These are phyloP conservation scores for Apeira syringaria DNA, from an alignment of 2,888 invertebrate genomes.

Conservation along the genomic window DNA sequence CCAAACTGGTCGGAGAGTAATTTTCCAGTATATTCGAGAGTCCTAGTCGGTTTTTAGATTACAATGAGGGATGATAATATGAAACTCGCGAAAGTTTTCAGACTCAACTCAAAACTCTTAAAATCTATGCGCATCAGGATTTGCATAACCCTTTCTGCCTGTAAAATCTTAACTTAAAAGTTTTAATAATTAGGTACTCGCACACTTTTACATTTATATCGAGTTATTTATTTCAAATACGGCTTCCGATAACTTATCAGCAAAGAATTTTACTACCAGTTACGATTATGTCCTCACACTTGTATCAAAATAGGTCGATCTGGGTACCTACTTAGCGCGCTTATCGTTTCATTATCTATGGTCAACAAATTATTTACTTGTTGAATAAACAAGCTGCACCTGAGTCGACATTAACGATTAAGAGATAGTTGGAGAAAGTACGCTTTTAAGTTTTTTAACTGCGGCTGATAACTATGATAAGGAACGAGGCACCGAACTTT, in stretches of 20 bases:
- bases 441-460: constrained; percentile 7
- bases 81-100: too few relatives aligned
- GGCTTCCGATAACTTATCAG: constrained; percentile 52
- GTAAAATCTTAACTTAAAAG: too few relatives aligned
- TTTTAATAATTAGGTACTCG: too few relatives aligned
- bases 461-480: too few relatives aligned
- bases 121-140: too few relatives aligned
- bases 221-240: constrained; percentile 37
- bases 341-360: constrained; percentile 30
- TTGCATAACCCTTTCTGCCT: too few relatives aligned
- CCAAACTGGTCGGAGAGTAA: too few relatives aligned
- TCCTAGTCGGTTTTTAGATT: too few relatives aligned
- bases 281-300: constrained; percentile 48
- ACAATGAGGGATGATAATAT: too few relatives aligned
- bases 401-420: constrained; percentile 25
- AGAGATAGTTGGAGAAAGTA: constrained; percentile 13
- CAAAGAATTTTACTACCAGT: constrained; percentile 51
- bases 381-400: constrained; percentile 37
- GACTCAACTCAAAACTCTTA: too few relatives aligned
- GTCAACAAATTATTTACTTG: constrained; percentile 24
- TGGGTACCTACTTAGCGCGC: constrained; percentile 34
- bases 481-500: constrained; percentile 1
- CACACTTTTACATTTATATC: constrained; percentile 8
- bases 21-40: too few relatives aligned
- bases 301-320: constrained; percentile 72